A percentile compares a stretch with the other conserved stretches of the same genome.
These are phyloP conservation scores for Tiphia femorata DNA, from an alignment of 2,888 invertebrate species.

Conservation along the genomic window DNA sequence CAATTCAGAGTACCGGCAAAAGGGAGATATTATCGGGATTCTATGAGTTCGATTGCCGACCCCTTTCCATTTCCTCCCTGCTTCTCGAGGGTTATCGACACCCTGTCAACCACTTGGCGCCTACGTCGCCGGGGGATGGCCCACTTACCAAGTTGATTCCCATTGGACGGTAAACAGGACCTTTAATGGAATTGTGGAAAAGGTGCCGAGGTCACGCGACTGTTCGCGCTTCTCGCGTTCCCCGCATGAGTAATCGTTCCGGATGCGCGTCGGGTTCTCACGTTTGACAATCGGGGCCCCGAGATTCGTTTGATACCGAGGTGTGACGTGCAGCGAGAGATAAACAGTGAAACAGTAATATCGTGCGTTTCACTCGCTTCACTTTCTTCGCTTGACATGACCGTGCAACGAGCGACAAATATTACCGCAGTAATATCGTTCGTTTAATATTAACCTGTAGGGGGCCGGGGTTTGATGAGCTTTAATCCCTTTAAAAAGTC, in stretches of 20 bases:
- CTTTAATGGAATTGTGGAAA: conserved; percentile 21
- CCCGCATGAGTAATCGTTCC: too few species aligned
- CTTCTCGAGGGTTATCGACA: conserved; percentile 54
- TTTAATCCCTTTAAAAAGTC: too few species aligned
- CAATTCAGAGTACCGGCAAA: conserved; percentile 25
- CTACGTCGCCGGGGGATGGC: conserved; percentile 36
- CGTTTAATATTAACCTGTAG: too few species aligned
- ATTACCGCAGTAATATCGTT: too few species aligned
- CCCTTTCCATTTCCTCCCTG: conserved; percentile 45
- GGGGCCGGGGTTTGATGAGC: too few species aligned
- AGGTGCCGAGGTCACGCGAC: conserved; percentile 10
- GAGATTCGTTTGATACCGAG: too few species aligned
- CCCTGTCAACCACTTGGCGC: conserved; percentile 51
- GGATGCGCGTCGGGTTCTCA: too few species aligned
- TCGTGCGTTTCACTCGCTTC: too few species aligned
- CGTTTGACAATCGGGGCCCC: too few species aligned
- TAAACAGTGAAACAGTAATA: background rate
- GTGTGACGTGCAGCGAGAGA: too few species aligned
- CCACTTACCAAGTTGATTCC: conserved; percentile 52
- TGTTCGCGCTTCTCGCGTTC: background rate
- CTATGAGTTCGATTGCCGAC: conserved; percentile 44
- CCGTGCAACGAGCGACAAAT: too few species aligned
- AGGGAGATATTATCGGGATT: conserved; percentile 47
- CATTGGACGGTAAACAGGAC: conserved; percentile 48
- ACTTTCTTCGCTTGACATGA: too few species aligned